These are phyloP conservation scores for Geodia barretti DNA, from an alignment of 37 sponge, comb jelly and placozoan species.

Conservation along the genomic window DNA sequence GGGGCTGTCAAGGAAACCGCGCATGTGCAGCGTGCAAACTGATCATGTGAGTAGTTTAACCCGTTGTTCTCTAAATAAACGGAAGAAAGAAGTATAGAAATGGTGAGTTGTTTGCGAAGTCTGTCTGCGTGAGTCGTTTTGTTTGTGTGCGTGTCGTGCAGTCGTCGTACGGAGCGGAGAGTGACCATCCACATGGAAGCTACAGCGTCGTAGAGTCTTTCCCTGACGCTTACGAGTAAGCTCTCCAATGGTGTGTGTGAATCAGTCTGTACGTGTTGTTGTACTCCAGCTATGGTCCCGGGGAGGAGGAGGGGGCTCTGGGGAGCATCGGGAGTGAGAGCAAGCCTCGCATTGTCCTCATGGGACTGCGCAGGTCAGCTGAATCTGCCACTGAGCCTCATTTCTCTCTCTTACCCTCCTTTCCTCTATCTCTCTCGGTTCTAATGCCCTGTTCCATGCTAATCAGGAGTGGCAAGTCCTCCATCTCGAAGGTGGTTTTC, in stretches of 20 bases:
- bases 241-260: neutral
- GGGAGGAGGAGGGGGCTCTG: conserved; percentile 64
- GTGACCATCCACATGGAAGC: conserved; percentile 34
- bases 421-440: no score
- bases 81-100: no score
- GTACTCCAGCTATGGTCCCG: conserved; percentile 62
- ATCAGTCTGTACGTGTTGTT: neutral
- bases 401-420: neutral
- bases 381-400: no score
- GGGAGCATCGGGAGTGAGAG: conserved; percentile 49
- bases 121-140: neutral
- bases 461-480: conserved; percentile 92
- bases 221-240: conserved; percentile 85
- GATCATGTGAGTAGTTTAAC: no score
- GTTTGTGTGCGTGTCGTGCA: neutral
- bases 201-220: conserved; percentile 73
- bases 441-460: neutral
- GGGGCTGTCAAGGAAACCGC: no score
- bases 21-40: no score
- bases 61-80: no score
- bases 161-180: conserved; percentile 38
- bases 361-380: conserved; percentile 87
- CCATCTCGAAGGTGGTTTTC: conserved; percentile 95
- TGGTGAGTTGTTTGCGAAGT: no score
- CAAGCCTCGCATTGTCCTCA: conserved; percentile 86